Evolutionary conservation across 2,113 vertebrate species (phyloP).

Genomic region (Rafetus swinhoei): DNA sequence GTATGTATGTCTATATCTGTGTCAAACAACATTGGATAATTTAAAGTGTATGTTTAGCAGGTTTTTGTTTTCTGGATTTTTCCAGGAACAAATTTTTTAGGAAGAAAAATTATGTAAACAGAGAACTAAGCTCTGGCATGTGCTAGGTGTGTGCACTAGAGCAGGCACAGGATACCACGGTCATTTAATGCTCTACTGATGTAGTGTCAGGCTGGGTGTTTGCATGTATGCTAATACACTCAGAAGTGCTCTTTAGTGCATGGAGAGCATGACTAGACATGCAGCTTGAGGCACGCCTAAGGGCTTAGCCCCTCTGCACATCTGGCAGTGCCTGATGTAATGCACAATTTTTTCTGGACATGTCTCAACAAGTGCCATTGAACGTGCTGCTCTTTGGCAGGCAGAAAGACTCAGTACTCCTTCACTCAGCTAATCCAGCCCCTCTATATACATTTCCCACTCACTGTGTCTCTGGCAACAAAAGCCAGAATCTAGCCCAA

Average conservation of each 20-base stretch:
- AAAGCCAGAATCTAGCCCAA: background rate
- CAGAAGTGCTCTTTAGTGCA: background rate
- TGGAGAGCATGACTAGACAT: background rate
- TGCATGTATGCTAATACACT: background rate
- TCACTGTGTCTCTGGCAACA: background rate
- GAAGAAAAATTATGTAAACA: background rate
- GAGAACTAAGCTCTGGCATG: background rate
- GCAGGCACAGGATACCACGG: background rate
- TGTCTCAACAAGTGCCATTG: background rate
- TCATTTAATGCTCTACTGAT: fast-evolving
- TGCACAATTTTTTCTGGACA: background rate
- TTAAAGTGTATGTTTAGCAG: background rate
- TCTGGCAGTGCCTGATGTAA: background rate
- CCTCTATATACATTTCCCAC: background rate
- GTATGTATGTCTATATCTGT: background rate
- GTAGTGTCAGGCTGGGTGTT: background rate
- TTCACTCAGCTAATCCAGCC: background rate
- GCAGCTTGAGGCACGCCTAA: background rate
- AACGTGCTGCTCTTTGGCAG: background rate
- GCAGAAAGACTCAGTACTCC: background rate
- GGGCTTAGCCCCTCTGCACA: background rate
- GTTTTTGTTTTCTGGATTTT: background rate
- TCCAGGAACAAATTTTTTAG: background rate
- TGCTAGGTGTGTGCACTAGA: background rate
- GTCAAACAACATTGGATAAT: background rate